phyloP scores from a whole-genome alignment of 2,797 vertebrate genomes.

The Pantherophis vulpinus region DNA sequence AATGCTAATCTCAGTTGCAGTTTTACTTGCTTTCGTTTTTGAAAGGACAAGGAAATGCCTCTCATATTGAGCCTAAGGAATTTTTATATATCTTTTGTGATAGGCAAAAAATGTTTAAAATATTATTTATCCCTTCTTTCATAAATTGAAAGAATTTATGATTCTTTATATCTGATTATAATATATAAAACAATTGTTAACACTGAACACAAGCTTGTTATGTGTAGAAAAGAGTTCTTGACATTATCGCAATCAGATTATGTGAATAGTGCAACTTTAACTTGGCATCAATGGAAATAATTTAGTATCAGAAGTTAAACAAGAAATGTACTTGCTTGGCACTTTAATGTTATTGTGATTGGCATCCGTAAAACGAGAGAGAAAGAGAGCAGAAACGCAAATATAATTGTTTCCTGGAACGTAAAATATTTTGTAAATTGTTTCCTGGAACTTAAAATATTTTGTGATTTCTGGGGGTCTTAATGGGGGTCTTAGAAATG shows the following conservation, averaged over 20 bases:
- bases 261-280: neutral
- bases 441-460: neutral
- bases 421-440: neutral
- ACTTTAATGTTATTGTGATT: neutral
- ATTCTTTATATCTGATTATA: neutral
- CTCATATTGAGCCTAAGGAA: neutral
- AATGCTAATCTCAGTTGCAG: neutral
- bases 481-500: neutral
- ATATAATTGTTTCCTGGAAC: neutral
- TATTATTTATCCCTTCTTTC: neutral
- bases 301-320: neutral
- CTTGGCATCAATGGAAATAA: neutral
- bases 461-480: neutral
- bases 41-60: neutral
- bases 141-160: neutral
- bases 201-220: neutral
- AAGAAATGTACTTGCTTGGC: neutral
- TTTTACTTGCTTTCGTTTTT: conserved; percentile 41
- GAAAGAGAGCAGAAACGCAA: neutral
- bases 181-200: conserved; percentile 9
- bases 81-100: neutral
- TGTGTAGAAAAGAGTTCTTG: neutral
- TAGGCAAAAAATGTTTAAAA: neutral
- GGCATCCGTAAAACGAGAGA: neutral
- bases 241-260: neutral